Conservation (phyloP, 2,888 invertebrate species). For the Melinaea marsaeus region DNA sequence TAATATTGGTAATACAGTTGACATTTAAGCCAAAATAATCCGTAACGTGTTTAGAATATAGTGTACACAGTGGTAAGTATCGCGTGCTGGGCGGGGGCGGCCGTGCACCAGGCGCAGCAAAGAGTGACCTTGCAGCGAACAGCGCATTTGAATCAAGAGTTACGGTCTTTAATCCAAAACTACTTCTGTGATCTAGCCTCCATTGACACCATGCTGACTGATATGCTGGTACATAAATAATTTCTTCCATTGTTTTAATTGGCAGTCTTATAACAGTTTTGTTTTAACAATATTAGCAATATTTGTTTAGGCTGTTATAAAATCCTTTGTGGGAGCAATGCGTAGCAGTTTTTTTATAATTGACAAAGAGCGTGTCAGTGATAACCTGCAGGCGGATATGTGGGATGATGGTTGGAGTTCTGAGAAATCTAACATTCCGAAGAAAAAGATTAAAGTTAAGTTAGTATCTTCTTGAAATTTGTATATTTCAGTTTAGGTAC, state of each 20-base stretch:
- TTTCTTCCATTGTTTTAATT: no score
- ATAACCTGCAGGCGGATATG: slow-evolving; percentile 72
- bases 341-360: slow-evolving; percentile 78
- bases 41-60: slow-evolving; percentile 41
- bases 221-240: slow-evolving; percentile 71
- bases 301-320: slow-evolving; percentile 72
- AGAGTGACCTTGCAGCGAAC: slow-evolving; percentile 63
- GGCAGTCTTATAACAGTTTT: neutral
- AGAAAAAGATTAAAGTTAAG: slow-evolving; percentile 74
- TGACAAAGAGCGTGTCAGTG: slow-evolving; percentile 54
- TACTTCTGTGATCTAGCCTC: slow-evolving; percentile 77
- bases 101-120: slow-evolving; percentile 69
- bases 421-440: slow-evolving; percentile 63
- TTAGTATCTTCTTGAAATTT: slow-evolving; percentile 35
- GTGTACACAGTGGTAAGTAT: slow-evolving; percentile 64
- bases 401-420: slow-evolving; percentile 78
- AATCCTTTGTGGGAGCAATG: slow-evolving; percentile 77
- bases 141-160: slow-evolving; percentile 63
- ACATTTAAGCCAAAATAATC: no score
- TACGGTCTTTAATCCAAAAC: slow-evolving; percentile 58
- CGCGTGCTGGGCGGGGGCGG: slow-evolving; percentile 73
- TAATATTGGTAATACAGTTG: no score
- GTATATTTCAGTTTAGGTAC: no score
- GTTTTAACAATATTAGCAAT: neutral
- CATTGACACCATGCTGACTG: slow-evolving; percentile 78